Percentiles rank a stretch among this genome's conserved stretches.
Conservation (phyloP, 2,888 invertebrate genomes). For the Hololepta plana region DNA sequence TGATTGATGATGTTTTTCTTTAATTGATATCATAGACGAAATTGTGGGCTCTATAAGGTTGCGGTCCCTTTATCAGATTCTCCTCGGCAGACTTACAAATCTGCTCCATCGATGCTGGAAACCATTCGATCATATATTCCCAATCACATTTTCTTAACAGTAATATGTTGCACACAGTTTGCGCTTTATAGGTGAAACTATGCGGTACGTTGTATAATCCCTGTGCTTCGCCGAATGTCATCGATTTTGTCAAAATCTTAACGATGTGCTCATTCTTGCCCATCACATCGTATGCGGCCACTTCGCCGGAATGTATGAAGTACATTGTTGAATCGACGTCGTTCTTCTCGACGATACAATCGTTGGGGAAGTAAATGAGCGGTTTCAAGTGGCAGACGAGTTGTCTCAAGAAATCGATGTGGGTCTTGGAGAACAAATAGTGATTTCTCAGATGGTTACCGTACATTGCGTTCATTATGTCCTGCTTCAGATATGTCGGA, state of each 20-base stretch:
- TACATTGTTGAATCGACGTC: conserved; percentile 35
- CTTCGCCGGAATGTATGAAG: conserved; percentile 34
- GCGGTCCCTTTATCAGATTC: no score
- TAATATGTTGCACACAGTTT: conserved; percentile 12
- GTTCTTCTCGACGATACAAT: conserved; percentile 33
- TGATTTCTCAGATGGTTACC: conserved; percentile 31
- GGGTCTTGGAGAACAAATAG: conserved; percentile 29
- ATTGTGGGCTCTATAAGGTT: no score
- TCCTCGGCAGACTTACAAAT: no score
- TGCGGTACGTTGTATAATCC: conserved; percentile 13
- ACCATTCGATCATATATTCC: conserved; percentile 13
- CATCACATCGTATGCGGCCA: conserved; percentile 12
- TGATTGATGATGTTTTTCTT: no score
- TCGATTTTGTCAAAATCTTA: conserved; percentile 7
- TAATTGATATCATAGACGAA: no score
- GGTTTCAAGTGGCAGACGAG: conserved; percentile 31
- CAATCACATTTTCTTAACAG: conserved; percentile 11
- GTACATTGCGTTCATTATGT: conserved; percentile 32
- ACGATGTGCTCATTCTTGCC: conserved; percentile 7
- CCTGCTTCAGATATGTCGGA: conserved; percentile 14
- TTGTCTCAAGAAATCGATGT: conserved; percentile 31
- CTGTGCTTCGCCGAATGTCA: conserved; percentile 14
- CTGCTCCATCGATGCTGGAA: conserved; percentile 13
- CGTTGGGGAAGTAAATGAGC: conserved; percentile 33
- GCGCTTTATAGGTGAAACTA: conserved; percentile 11